Conservation (phyloP, 1,140 invertebrate genomes). For the Zaprionus capensis region DNA sequence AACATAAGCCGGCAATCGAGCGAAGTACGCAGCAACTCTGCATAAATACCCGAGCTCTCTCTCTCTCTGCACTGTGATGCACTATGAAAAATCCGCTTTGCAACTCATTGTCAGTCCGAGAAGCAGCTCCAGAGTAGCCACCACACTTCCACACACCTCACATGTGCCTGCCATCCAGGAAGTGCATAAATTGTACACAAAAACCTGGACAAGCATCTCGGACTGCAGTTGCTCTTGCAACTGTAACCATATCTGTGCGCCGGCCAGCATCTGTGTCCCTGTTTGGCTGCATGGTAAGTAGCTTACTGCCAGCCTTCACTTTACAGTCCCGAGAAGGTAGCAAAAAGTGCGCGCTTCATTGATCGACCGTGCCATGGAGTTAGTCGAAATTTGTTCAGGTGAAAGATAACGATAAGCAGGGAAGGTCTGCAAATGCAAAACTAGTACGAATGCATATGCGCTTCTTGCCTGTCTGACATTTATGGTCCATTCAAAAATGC, state of each 20-base stretch:
- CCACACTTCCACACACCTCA: slow-evolving; percentile 3
- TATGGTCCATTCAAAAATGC: slow-evolving; percentile 75
- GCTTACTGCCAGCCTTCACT: slow-evolving; percentile 50
- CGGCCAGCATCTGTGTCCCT: background rate
- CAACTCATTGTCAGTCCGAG: slow-evolving; percentile 59
- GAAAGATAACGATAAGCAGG: slow-evolving; percentile 54
- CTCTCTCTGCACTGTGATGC: background rate
- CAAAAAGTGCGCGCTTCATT: slow-evolving; percentile 66
- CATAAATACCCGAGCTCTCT: slow-evolving; percentile 52
- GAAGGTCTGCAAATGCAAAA: background rate
- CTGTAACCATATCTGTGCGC: background rate
- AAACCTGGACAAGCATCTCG: slow-evolving; percentile 12
- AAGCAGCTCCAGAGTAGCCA: background rate
- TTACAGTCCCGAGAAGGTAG: background rate
- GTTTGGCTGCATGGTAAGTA: slow-evolving; percentile 51
- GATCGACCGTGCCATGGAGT: slow-evolving; percentile 48
- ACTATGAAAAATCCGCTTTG: slow-evolving; percentile 72
- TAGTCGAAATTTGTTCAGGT: slow-evolving; percentile 72
- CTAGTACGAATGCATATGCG: slow-evolving; percentile 50
- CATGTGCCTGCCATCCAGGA: slow-evolving; percentile 54
- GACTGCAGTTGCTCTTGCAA: background rate
- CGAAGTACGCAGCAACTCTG: slow-evolving; percentile 38
- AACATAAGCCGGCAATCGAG: slow-evolving; percentile 54
- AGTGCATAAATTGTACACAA: slow-evolving; percentile 70
- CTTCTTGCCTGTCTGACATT: slow-evolving; percentile 40